Conservation (phyloP, 2,797 vertebrate genomes). For the Muraenolepis orangiensis region DNA sequence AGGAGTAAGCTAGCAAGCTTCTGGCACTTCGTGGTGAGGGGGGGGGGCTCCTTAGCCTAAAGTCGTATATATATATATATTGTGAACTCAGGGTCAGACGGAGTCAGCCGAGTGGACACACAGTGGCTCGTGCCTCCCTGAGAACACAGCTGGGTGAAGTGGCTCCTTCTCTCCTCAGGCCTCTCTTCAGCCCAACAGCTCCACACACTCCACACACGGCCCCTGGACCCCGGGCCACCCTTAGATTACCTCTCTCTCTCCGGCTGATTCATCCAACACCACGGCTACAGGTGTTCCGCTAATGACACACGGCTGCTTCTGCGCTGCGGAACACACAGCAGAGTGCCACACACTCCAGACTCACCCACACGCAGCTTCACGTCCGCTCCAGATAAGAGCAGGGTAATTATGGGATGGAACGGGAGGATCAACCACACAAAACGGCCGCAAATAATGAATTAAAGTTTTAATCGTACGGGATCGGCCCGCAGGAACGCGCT, state of each 20-base stretch:
- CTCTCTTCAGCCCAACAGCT: too few species aligned
- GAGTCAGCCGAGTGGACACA: slow-evolving; percentile 39
- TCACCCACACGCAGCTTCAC: slow-evolving; percentile 17
- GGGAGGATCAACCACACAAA: neutral
- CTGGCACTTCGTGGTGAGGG: neutral
- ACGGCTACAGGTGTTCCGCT: slow-evolving; percentile 55
- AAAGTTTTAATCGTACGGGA: neutral
- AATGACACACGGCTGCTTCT: slow-evolving; percentile 61
- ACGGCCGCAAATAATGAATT: neutral
- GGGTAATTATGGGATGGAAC: neutral
- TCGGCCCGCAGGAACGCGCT: neutral
- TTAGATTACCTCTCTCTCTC: slow-evolving; percentile 64
- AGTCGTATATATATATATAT: neutral
- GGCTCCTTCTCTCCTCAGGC: slow-evolving; percentile 40
- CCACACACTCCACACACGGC: slow-evolving; percentile 56
- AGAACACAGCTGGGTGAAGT: neutral
- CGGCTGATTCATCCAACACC: slow-evolving; percentile 48
- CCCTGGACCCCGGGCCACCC: slow-evolving; percentile 53
- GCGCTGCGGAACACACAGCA: slow-evolving; percentile 37
- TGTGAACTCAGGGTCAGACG: neutral
- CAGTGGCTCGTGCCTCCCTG: neutral
- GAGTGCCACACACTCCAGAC: slow-evolving; percentile 46
- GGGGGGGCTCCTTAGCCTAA: neutral
- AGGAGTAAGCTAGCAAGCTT: neutral
- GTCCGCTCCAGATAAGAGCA: neutral